Percentiles rank a stretch among this genome's conserved stretches.
These are phyloP conservation scores for Oenanthe oenanthe DNA, from an alignment of 2,113 vertebrate genomes.

Conservation along the genomic window DNA sequence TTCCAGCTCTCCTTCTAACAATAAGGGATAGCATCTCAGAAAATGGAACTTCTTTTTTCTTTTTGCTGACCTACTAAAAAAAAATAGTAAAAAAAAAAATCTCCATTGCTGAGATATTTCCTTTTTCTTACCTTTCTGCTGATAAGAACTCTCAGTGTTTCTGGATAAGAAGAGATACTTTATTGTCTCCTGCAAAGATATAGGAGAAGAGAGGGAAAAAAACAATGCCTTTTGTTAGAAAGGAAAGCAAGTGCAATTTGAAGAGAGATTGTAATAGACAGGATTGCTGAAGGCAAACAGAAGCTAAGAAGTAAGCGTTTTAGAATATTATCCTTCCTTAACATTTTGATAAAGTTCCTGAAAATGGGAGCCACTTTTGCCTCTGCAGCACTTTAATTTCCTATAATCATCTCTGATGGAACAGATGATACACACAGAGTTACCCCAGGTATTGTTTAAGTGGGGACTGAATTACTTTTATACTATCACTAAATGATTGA, in stretches of 20 bases:
- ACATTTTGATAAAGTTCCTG: slow-evolving; percentile 71
- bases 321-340: slow-evolving; percentile 65
- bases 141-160: slow-evolving; percentile 71
- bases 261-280: slow-evolving; percentile 8
- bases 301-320: slow-evolving; percentile 50
- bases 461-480: slow-evolving; percentile 73
- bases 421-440: slow-evolving; percentile 62
- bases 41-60: slow-evolving; percentile 28
- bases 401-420: slow-evolving; percentile 68
- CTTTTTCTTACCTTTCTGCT: slow-evolving; percentile 68
- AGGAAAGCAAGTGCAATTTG: slow-evolving; percentile 57
- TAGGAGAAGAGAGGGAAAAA: neutral
- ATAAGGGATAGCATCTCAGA: slow-evolving; percentile 35
- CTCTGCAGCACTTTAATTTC: slow-evolving; percentile 70
- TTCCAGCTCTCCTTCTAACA: slow-evolving; percentile 46
- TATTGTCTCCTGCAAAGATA: slow-evolving; percentile 63
- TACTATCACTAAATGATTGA: slow-evolving; percentile 58
- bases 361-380: slow-evolving; percentile 48
- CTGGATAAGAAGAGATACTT: slow-evolving; percentile 71
- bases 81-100: slow-evolving; percentile 14
- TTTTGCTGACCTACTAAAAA: slow-evolving; percentile 58
- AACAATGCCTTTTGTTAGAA: slow-evolving; percentile 53
- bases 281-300: slow-evolving; percentile 63
- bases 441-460: slow-evolving; percentile 73
- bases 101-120: slow-evolving; percentile 42